Percentiles rank a stretch among this genome's conserved stretches.
Evolutionary conservation across 1,140 invertebrate genomes (phyloP).

Genomic region (Apocrypta bakeri): DNA sequence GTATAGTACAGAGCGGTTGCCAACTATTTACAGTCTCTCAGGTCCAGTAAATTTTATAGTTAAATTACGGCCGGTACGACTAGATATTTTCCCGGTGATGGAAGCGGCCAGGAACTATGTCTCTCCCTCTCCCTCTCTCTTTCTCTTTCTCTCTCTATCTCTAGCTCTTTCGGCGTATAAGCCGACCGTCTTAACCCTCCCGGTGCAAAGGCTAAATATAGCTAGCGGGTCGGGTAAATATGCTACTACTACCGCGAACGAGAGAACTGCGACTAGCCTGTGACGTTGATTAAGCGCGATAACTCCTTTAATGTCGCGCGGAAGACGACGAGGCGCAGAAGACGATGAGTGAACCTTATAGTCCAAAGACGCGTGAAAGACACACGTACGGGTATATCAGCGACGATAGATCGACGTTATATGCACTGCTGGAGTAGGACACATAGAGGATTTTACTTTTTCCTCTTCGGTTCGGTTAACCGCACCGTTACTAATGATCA

Average conservation of each 20-base stretch:
- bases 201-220: constrained; percentile 49
- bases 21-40: constrained; percentile 49
- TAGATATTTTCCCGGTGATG: constrained; percentile 52
- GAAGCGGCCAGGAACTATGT: constrained; percentile 48
- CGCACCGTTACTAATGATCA: no score
- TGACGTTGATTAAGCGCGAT: constrained; percentile 56
- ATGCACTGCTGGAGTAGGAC: not conserved
- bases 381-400: not conserved
- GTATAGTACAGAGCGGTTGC: not conserved
- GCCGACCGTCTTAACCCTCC: constrained; percentile 16
- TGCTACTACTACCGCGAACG: not conserved
- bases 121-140: no score
- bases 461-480: no score
- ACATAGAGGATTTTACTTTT: not conserved
- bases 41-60: constrained; percentile 54
- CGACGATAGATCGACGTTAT: constrained; percentile 2
- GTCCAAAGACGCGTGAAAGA: not conserved
- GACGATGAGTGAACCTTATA: constrained; percentile 26
- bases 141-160: no score
- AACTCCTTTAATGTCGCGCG: constrained; percentile 57
- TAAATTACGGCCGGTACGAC: constrained; percentile 56
- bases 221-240: constrained; percentile 35
- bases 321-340: constrained; percentile 7
- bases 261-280: not conserved
- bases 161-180: not conserved